Base-by-base conservation (phyloP, 2,797 vertebrate species). In the Loriculus beryllinus region DNA sequence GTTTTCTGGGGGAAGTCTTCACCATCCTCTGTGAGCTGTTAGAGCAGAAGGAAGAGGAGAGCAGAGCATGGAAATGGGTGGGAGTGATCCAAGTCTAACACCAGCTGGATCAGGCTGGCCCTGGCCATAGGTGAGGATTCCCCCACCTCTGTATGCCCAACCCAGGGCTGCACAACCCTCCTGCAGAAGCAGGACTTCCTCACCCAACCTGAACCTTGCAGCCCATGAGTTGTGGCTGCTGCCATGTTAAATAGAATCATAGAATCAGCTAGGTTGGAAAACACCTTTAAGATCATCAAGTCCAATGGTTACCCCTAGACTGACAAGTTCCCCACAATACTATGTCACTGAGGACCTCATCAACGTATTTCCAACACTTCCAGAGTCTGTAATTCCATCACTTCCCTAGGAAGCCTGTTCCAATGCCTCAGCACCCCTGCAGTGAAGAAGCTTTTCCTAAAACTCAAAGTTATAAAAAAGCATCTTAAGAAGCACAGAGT, bases 401-500 rank as follows among this genome's bases (percentile, higher is more conserved):
- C 54, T 56, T 56, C 21, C n/a, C 54, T 23, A n/a, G 21, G n/a
- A 23, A 23, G 54, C 21, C n/a, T 15, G 8, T 56, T 56, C n/a
- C n/a, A 33, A 23, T 23, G 54, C 52, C 9, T 33, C n/a, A 33
- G 21, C 14, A 23, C 21, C 54, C 21, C 23, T 56, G 15, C 21
- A 33, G 21, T 10, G 54, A 33, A 23, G n/a, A 33, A 33, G 3
- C 33, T 56, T 33, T 56, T 56, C n/a, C n/a, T 33, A 63, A 94
- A 96, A 92, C 11, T 65, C 82, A 47, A 82, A 65, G 35, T n/a
- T 48, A 63, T 28, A 35, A n/a, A 69, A 91, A 90, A 89, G 68
- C 25, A 91, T 83, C 63, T 93, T 62, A 90, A 86, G 70, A 52
- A 74, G 47, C 75, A 80, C 47, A 67, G 93, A 92, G 77, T 56